These are phyloP conservation scores for Cotesia vestalis DNA, from an alignment of 1,140 invertebrate species.

Conservation along the genomic window DNA sequence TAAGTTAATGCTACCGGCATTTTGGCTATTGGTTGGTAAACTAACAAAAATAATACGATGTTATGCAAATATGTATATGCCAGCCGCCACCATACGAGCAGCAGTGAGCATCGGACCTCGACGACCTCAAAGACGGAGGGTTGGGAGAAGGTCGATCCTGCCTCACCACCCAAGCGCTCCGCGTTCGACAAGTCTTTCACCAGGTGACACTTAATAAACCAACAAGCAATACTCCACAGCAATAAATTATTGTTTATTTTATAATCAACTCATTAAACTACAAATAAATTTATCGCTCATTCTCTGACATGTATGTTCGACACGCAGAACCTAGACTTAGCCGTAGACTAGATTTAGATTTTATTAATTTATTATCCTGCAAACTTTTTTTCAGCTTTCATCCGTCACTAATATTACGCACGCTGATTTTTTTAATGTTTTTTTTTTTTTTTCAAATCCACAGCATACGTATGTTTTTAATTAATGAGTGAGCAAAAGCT, in stretches of 20 bases:
- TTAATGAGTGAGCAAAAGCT: no score
- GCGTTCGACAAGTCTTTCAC: conserved; percentile 63
- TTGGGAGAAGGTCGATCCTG: conserved; percentile 60
- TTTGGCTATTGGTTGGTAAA: conserved; percentile 56
- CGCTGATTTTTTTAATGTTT: no score
- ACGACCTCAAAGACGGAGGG: conserved; percentile 61
- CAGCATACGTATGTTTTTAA: no score
- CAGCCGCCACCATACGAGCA: conserved; percentile 64
- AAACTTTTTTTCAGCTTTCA: no score
- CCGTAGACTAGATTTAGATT: no score
- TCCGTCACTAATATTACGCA: no score
- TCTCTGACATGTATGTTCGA: background rate
- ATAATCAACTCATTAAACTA: no score
- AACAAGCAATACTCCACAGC: conserved; percentile 26
- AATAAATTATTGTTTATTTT: conserved; percentile 23
- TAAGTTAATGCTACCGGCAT: conserved; percentile 46
- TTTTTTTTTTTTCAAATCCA: no score
- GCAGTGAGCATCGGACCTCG: conserved; percentile 63
- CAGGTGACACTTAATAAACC: conserved; percentile 57
- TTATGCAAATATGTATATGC: conserved; percentile 39
- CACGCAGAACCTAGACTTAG: no score
- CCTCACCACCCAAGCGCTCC: conserved; percentile 56
- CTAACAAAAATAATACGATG: conserved; percentile 43
- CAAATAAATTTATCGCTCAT: background rate
- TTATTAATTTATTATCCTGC: no score